Conservation (phyloP, 2,797 vertebrate species). For the Acrossocheilus fasciatus region DNA sequence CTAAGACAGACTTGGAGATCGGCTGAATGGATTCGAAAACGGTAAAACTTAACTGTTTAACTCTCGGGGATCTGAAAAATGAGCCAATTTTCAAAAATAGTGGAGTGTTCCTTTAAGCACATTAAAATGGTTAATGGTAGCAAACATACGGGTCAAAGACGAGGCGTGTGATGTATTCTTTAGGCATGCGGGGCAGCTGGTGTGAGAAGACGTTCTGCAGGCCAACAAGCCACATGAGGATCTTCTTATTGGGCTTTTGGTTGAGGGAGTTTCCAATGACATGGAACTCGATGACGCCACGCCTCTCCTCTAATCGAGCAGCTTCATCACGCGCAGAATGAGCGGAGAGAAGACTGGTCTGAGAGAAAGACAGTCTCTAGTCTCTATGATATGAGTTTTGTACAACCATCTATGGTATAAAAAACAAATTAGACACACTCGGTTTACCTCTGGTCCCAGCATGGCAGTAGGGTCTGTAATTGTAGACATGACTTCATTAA, state of each 20-base stretch:
- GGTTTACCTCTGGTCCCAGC: slow-evolving; percentile 91
- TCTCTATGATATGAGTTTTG: not conserved
- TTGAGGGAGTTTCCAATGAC: slow-evolving; percentile 95
- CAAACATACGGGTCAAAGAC: slow-evolving; percentile 95
- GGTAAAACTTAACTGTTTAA: no score
- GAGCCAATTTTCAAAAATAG: no score
- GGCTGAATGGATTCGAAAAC: no score
- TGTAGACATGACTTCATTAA: slow-evolving; percentile 98
- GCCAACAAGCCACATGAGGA: slow-evolving; percentile 97
- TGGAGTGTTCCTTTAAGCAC: not conserved
- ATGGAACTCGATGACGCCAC: slow-evolving; percentile 96
- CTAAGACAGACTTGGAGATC: no score
- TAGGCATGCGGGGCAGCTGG: slow-evolving; percentile 97
- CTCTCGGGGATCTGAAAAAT: no score
- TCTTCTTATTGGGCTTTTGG: slow-evolving; percentile 97
- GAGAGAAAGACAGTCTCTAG: slow-evolving; percentile 13
- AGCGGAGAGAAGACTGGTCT: slow-evolving; percentile 94
- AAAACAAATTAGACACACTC: not conserved
- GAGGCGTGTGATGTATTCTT: slow-evolving; percentile 97
- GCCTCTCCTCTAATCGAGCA: slow-evolving; percentile 91
- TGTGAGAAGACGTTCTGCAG: slow-evolving; percentile 99
- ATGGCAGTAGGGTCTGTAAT: slow-evolving; percentile 94
- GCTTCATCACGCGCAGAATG: slow-evolving; percentile 96
- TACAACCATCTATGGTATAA: not conserved
- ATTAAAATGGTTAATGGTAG: not conserved